Evolutionary conservation across 2,888 invertebrate species (phyloP).

Genomic region (Cryptosula pallasiana): DNA sequence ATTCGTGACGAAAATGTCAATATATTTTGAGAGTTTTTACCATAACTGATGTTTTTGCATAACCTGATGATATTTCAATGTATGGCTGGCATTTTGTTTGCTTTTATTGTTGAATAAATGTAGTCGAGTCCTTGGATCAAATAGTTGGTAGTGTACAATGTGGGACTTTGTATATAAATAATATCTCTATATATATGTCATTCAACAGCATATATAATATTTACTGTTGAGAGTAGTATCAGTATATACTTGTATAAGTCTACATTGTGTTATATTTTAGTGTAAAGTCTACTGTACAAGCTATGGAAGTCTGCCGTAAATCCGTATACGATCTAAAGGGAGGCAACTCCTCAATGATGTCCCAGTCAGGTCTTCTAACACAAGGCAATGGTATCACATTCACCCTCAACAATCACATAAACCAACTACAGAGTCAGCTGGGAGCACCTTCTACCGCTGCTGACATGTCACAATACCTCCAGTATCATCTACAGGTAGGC

Average conservation of each 20-base stretch:
- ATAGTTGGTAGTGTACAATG: too few relatives aligned
- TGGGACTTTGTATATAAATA: too few relatives aligned
- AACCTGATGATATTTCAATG: neutral
- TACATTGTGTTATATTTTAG: conserved; percentile 31
- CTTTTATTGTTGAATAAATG: neutral
- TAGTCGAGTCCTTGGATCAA: too few relatives aligned
- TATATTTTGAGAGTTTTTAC: too few relatives aligned
- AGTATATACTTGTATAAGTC: too few relatives aligned
- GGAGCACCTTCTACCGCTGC: conserved; percentile 1
- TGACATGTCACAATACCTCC: conserved; percentile 39
- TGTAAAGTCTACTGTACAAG: conserved; percentile 92
- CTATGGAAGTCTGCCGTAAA: conserved; percentile 81
- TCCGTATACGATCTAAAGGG: conserved; percentile 44
- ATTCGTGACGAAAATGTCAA: too few relatives aligned
- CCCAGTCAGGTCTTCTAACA: conserved; percentile 58
- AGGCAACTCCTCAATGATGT: conserved; percentile 37
- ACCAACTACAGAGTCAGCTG: conserved; percentile 50
- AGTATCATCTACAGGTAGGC: conserved; percentile 72
- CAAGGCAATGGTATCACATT: conserved; percentile 81
- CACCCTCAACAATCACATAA: conserved; percentile 72
- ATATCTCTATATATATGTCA: too few relatives aligned
- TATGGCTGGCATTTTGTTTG: neutral
- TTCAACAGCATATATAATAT: too few relatives aligned
- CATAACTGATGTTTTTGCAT: neutral
- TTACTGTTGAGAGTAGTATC: too few relatives aligned